Evolutionary conservation across 2,113 vertebrate genomes (phyloP), one percentile per base, ranked within the genome.

Genomic region (Hucho hucho): DNA sequence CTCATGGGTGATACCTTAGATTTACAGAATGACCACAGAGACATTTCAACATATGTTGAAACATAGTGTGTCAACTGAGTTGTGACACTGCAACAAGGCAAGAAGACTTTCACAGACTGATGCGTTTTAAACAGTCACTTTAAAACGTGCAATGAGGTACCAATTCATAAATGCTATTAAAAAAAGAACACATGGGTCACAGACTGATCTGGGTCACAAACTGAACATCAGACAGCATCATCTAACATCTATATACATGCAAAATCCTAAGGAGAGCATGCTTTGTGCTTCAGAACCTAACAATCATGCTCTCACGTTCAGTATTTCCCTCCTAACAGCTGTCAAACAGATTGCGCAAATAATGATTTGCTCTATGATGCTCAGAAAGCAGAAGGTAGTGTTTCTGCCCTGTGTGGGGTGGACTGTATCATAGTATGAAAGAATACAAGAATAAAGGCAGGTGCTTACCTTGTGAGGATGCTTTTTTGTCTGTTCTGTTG

Each of bases 391-490:
- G 2, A 22, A 22, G 14, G 49, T 4, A 12, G 16, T 53, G 32
- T 32, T 32, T 32, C 6, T 32, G 32, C 32, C 32, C 32, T 32
- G 32, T 32, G 29, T 53, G 32, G 32, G 32, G 32, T 32, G 32
- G 32, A 32, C 32, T 32, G 32, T 32, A 32, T 32, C 6, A 6
- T 32, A 32, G 6, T 59, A n/a, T 59, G 4, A 59, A 66, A 66
- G 16, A 66, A 14, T 29, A 16, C 12, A 7, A 66, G 14, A 26
- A 32, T 37, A 29, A 66, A 29, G 3, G 9, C 43, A 69, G 43
- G 4, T 59, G 0, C 83, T 87, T 88, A 90, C 89, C 86, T 80
- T 58, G 6, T 28, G 25, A 13, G 25, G 9, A 47, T 26, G 22
- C 11, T 58, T 46, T 20, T 14, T 16, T 7, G 69, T 71, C 69